Conservation (phyloP, 1,140 invertebrate genomes). For the Zaprionus tsacasi region DNA sequence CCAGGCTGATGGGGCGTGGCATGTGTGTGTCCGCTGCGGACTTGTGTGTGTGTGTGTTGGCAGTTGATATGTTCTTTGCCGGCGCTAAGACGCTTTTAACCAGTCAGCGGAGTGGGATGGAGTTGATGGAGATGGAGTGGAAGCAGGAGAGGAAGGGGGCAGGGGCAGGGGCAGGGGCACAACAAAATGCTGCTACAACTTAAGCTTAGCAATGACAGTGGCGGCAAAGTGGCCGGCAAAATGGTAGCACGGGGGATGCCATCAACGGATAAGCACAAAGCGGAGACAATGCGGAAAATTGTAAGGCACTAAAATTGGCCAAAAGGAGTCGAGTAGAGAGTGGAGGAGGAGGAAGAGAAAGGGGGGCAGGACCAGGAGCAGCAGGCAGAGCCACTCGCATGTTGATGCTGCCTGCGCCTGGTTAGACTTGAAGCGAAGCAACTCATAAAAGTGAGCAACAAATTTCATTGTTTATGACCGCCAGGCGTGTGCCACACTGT, state of each 20-base stretch:
- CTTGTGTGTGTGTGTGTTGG: constrained; percentile 12
- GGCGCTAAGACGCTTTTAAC: constrained; percentile 68
- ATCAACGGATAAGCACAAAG: constrained; percentile 61
- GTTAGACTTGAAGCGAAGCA: constrained; percentile 59
- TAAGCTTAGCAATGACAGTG: constrained; percentile 73
- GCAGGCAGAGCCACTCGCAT: background rate
- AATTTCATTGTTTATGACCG: constrained; percentile 78
- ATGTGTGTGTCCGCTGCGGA: constrained; percentile 7
- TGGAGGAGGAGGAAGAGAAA: background rate
- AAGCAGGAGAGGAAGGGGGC: constrained; percentile 17
- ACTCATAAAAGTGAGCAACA: constrained; percentile 83
- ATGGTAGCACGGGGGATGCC: background rate
- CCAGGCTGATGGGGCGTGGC: background rate
- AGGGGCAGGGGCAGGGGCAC: background rate
- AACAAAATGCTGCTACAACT: constrained; percentile 68
- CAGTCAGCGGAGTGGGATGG: constrained; percentile 19
- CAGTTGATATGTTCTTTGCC: constrained; percentile 57
- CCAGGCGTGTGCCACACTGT: constrained; percentile 1
- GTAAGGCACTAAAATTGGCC: constrained; percentile 79
- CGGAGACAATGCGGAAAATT: constrained; percentile 78
- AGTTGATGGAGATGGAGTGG: background rate
- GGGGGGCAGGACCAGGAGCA: background rate
- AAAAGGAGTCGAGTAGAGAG: constrained; percentile 59
- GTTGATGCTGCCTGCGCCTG: constrained; percentile 15
- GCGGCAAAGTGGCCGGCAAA: constrained; percentile 44